These are phyloP conservation scores for Scaptomyza caliginosa DNA, from an alignment of 2,888 invertebrate genomes.

Conservation along the genomic window DNA sequence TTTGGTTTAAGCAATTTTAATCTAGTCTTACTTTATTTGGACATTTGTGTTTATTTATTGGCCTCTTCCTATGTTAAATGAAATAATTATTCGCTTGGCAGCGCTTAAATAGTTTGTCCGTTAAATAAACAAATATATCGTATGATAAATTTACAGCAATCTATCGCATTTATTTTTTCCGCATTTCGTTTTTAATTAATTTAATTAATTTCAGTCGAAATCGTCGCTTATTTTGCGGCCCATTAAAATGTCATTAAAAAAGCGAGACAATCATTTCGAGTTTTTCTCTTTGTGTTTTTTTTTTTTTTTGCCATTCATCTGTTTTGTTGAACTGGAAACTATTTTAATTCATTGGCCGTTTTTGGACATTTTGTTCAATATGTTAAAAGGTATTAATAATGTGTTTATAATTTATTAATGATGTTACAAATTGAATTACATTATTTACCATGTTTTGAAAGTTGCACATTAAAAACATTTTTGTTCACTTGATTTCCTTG, in stretches of 20 bases:
- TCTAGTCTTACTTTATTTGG: conserved; percentile 38
- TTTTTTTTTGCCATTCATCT: conserved; percentile 17
- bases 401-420: conserved; percentile 4
- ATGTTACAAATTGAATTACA: conserved; percentile 3
- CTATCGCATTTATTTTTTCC: conserved; percentile 22
- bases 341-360: background rate
- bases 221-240: conserved; percentile 63
- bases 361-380: background rate
- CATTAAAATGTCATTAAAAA: conserved; percentile 77
- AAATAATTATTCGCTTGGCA: conserved; percentile 28
- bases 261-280: conserved; percentile 39
- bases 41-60: conserved; percentile 12
- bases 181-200: conserved; percentile 67
- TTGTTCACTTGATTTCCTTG: background rate
- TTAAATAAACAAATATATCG: conserved; percentile 52
- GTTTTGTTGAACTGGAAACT: conserved; percentile 16
- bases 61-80: background rate
- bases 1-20: conserved; percentile 35
- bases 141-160: conserved; percentile 41
- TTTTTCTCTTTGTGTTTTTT: conserved; percentile 1
- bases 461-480: conserved; percentile 2
- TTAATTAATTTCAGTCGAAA: conserved; percentile 63
- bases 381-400: conserved; percentile 10
- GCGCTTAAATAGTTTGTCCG: conserved; percentile 10
- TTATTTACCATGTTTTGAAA: conserved; percentile 17